Conservation (phyloP, 1,140 invertebrate genomes). For the Hesperophylax magnus region DNA sequence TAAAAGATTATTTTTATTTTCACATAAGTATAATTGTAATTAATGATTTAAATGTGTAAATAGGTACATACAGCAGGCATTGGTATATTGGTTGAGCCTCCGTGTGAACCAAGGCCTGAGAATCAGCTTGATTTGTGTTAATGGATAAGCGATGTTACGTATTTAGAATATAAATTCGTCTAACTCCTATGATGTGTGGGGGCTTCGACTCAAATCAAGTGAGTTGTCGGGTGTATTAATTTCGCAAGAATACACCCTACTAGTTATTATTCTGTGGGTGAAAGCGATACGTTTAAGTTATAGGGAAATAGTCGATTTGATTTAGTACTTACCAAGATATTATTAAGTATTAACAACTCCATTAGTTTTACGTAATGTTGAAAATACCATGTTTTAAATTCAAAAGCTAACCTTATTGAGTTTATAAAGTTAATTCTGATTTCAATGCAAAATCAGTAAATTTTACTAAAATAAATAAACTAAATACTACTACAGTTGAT, state of each 20-base stretch:
- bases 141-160: conserved; percentile 33
- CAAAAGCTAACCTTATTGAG: neutral
- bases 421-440: neutral
- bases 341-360: neutral
- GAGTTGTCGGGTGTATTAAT: neutral
- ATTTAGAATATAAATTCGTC: conserved; percentile 12
- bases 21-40: too few relatives aligned
- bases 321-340: neutral
- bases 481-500: neutral
- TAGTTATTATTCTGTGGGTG: neutral
- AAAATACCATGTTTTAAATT: neutral
- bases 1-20: too few relatives aligned
- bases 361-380: neutral
- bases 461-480: too few relatives aligned
- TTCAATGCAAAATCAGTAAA: too few relatives aligned
- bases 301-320: neutral
- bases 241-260: neutral
- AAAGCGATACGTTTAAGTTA: neutral
- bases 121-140: conserved; percentile 30
- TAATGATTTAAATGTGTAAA: neutral
- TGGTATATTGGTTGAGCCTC: neutral
- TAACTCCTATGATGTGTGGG: neutral
- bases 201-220: neutral
- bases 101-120: conserved; percentile 27
- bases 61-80: neutral